Evolutionary conservation across 2,113 vertebrate genomes (phyloP), one percentile per base, ranked within the genome.

Genomic region (Sakesphorus luctuosus): DNA sequence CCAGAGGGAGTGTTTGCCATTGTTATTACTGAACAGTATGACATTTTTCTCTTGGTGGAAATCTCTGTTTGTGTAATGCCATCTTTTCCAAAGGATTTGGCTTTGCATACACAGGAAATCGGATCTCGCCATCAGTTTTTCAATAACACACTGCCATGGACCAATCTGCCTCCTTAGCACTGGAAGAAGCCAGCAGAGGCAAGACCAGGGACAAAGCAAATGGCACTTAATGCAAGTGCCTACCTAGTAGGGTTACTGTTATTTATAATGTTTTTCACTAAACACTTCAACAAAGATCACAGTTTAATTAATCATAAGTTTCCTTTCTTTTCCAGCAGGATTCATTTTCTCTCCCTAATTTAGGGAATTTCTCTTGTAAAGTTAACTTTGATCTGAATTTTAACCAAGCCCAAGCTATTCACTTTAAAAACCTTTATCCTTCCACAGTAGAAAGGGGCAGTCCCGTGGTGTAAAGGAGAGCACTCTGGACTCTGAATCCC

Each of bases 1-100:
- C 81, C 91, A 56, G 84, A 83, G 87, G 81, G 89, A 96, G 38
- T 21, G 36, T 83, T 96, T 96, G 87, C 83, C 66, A 88, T 31
- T 72, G 67, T 86, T 92, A 79, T 87, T 91, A 68, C 29, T 77
- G 78, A 92, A 23, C 74, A 97, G 84, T 73, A 43, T 10, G 88
- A 69, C 55, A 29, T 55, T 82, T 84, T 83, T 78, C 50, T 75
- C 71, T n/a, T 46, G 19, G 75, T 80, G 40, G 87, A 95, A 97
- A 85, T 36, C 31, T 73, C 46, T 50, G 77, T 43, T 86, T 85
- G 44, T 33, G 73, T 23, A 67, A 79, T 33, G 43, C 40, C 93
- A 13, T n/a, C 43, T 92, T 92, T 94, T 52, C 76, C 68, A 71
- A 93, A 95, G 58, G 43, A 35, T 90, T 95, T 96, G 76, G 16